phyloP scores from a whole-genome alignment of 1,140 invertebrate species.

The Drosophila miranda region DNA sequence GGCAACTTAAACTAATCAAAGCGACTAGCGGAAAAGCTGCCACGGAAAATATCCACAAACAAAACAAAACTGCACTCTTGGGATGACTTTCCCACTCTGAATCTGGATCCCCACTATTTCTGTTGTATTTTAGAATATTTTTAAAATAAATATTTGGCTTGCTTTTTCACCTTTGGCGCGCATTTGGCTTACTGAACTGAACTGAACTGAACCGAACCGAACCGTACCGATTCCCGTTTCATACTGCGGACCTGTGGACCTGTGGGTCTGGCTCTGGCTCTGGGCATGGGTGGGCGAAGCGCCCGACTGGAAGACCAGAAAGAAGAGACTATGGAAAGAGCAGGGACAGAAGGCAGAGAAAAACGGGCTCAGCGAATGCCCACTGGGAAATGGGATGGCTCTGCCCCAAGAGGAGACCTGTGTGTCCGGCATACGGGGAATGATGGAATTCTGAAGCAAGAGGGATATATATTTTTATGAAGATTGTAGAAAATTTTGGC shows the following conservation, averaged over 20 bases:
- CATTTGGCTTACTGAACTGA: slow-evolving; percentile 65
- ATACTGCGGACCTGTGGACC: slow-evolving; percentile 36
- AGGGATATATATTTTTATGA: not conserved
- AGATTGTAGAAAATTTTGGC: too few relatives aligned
- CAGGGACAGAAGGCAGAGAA: slow-evolving; percentile 6
- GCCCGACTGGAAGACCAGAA: slow-evolving; percentile 52
- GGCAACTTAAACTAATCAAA: slow-evolving; percentile 46
- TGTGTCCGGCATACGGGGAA: slow-evolving; percentile 21
- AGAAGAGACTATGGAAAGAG: not conserved
- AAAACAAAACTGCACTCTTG: not conserved
- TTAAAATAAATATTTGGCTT: slow-evolving; percentile 5
- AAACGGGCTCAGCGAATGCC: slow-evolving; percentile 52
- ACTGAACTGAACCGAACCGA: slow-evolving; percentile 56
- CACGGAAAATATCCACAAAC: slow-evolving; percentile 5
- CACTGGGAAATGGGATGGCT: slow-evolving; percentile 56
- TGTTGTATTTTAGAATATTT: slow-evolving; percentile 5
- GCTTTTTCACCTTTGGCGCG: slow-evolving; percentile 47
- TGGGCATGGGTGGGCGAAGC: slow-evolving; percentile 33
- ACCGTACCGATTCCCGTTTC: slow-evolving; percentile 69
- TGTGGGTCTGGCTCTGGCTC: too few relatives aligned
- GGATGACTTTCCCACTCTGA: slow-evolving; percentile 9
- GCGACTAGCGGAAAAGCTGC: slow-evolving; percentile 18
- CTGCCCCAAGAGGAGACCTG: slow-evolving; percentile 33
- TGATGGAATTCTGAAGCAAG: slow-evolving; percentile 7
- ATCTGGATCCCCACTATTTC: not conserved